phyloP scores from a whole-genome alignment of 2,113 vertebrate species.

The Heloderma charlesbogerti region DNA sequence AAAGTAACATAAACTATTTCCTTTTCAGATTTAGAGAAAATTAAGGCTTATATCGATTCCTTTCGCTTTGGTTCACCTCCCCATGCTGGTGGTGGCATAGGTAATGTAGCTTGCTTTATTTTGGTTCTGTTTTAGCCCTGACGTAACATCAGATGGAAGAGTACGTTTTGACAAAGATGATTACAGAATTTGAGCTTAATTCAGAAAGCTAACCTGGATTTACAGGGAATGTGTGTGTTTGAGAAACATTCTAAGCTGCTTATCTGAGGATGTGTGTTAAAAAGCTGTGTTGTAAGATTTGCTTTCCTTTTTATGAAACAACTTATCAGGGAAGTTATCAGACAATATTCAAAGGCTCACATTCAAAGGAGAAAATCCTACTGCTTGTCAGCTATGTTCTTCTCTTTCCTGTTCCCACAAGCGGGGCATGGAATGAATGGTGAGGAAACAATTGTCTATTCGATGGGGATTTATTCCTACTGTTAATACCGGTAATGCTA shows the following conservation, averaged over 20 bases:
- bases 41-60: constrained; percentile 96
- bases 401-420: constrained; percentile 10
- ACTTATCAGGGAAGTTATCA: constrained; percentile 6
- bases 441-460: not conserved
- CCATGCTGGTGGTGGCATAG: constrained; percentile 96
- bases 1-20: constrained; percentile 36
- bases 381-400: not conserved
- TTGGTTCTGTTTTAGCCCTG: constrained; percentile 15
- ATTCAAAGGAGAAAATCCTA: constrained; percentile 15
- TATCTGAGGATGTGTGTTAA: not conserved
- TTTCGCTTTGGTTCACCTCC: constrained; percentile 97
- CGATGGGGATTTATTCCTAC: not conserved
- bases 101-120: constrained; percentile 72
- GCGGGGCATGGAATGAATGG: not conserved
- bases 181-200: not conserved
- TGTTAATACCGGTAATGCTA: not conserved
- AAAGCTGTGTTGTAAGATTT: constrained; percentile 10
- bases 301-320: constrained; percentile 5
- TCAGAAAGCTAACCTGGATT: not conserved
- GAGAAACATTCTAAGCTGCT: not conserved
- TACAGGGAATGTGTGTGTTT: not conserved
- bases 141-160: constrained; percentile 4
- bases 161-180: not conserved
- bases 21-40: constrained; percentile 94
- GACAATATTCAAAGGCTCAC: constrained; percentile 1